Evolutionary conservation across 2,888 invertebrate genomes (phyloP).

Genomic region (Spicauda simplicius): DNA sequence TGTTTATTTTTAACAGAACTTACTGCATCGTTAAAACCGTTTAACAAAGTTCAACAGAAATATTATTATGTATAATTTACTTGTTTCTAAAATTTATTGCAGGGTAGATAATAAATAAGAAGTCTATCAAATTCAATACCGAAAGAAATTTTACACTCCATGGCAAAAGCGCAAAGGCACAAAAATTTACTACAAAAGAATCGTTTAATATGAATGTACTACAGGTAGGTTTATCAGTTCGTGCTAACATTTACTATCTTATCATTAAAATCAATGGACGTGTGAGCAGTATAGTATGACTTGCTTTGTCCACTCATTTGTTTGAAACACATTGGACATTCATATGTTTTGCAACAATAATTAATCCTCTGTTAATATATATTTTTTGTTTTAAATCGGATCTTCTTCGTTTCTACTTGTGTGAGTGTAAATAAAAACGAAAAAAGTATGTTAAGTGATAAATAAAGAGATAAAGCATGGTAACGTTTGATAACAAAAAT

Average conservation of each 20-base stretch:
- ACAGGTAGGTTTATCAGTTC: slow-evolving; percentile 57
- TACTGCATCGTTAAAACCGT: too few relatives aligned
- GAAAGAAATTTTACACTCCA: not conserved
- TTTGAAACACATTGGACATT: slow-evolving; percentile 25
- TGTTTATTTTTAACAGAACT: too few relatives aligned
- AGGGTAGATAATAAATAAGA: too few relatives aligned
- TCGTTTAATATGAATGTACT: slow-evolving; percentile 50
- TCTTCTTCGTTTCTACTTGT: too few relatives aligned
- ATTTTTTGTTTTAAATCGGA: too few relatives aligned
- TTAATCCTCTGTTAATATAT: not conserved
- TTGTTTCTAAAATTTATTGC: too few relatives aligned
- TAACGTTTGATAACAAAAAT: not conserved
- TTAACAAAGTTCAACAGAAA: too few relatives aligned
- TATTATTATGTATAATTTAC: too few relatives aligned
- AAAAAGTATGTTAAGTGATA: slow-evolving; percentile 20
- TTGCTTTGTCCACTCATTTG: slow-evolving; percentile 51
- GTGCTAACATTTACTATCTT: slow-evolving; percentile 68
- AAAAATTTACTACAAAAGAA: slow-evolving; percentile 6
- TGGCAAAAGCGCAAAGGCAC: not conserved
- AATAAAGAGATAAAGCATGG: slow-evolving; percentile 12
- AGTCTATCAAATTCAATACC: too few relatives aligned
- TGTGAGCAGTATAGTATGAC: slow-evolving; percentile 47
- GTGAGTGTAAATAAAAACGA: not conserved
- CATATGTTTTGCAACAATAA: not conserved
- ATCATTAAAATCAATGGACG: slow-evolving; percentile 73